Evolutionary conservation across 2,888 invertebrate genomes (phyloP), one percentile per base, ranked within the genome.

Genomic region (Drosophila siamana): DNA sequence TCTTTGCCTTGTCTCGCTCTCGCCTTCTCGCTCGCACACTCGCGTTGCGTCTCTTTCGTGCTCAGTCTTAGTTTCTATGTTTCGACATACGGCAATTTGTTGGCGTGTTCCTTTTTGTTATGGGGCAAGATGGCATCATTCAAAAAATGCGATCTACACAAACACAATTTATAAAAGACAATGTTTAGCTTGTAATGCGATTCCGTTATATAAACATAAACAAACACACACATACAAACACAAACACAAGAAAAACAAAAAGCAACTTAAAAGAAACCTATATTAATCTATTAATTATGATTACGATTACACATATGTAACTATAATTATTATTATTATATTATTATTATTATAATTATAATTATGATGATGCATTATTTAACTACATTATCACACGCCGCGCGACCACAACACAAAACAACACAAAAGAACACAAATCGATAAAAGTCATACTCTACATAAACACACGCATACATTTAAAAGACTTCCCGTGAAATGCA

Each of bases 151-250:
- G 52, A 54, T 54, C 52, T 54, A 54, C 82, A 81, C 19, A 63
- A 61, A 71, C 66, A 76, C 79, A 81, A 76, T 76, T 65, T 56
- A 84, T 72, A 87, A 83, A 87, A 83, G 87, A 83, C 87, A 87
- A 69, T 86, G 66, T 84, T 84, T 81, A 81, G 87, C 51, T 75
- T 60, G 67, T 86, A 82, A 83, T 68, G 61, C 63, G 44, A 79
- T 79, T 79, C 78, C 81, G 78, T 64, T 73, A 73, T 69, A 40
- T 44, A 68, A 55, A 55, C 60, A n/a, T 24, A 38, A 36, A 41
- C 4, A 28, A n/a, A 26, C 6, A 28, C 8, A 28, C 15, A 46
- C 26, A 4, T 43, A 24, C 8, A 59, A 38, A 67, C n/a, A 4
- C 48, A 24, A 6, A 59, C 30, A 67, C n/a, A 28, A 41, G 9